Evolutionary conservation across 2,113 vertebrate species (phyloP), one percentile per base, ranked within the genome.

Genomic region (Cricetomys ansorgei): DNA sequence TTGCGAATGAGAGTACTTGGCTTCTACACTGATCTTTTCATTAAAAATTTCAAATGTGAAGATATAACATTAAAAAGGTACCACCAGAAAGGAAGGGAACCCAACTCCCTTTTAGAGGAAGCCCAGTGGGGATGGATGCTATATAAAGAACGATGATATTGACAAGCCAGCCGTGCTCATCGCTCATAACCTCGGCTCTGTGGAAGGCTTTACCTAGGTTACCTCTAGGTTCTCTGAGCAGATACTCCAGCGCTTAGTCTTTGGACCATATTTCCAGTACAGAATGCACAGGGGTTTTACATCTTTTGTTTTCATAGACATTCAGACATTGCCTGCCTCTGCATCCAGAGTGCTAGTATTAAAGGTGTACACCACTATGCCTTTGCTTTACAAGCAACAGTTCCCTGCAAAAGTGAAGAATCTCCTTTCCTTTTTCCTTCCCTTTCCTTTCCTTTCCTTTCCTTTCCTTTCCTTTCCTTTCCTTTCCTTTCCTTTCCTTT

Each of bases 261-360:
- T 92, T n/a, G 84, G 70, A 76, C 31, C 1, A 0, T 73, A 83
- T 97, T 96, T 97, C 34, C 8, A 50, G 21, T 72, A 84, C 55
- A 93, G 40, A 25, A 40, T 94, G 83, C 65, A 31, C 75, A 43
- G 85, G 50, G 70, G 27, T 67, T 85, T 96, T 21, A 11, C 53
- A 27, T 92, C 65, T 57, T 96, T 95, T 91, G 91, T 53, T 55
- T 94, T 97, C 79, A 31, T 89, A 62, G 59, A 84, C 69, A 70
- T 72, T 93, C 65, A 92, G 84, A n/a, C 37, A 94, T 59, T 40
- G 97, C 57, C 34, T 81, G 53, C 37, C 53, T 57, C 40, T 45
- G 43, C 25, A 13, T 76, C 45, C 83, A 65, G 27, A 1, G 8
- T 40, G n/a, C 37, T 79, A 50, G 45, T 40, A 84, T 8, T 34